Conservation (phyloP, 2,888 invertebrate genomes). For the Trachelus troglodyta region DNA sequence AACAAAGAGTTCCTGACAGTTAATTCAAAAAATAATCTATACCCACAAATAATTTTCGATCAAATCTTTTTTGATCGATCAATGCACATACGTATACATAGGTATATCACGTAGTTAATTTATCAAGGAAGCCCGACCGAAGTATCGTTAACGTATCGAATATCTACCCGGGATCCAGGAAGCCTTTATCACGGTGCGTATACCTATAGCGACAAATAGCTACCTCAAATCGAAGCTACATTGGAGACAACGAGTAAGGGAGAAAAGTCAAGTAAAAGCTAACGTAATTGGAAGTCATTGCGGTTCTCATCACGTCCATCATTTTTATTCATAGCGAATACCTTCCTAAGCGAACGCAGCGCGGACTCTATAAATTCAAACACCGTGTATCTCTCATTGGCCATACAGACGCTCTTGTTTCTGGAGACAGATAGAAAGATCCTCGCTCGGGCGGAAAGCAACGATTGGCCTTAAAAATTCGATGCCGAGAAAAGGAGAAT, state of each 20-base stretch:
- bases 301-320: neutral
- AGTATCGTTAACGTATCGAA: neutral
- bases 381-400: neutral
- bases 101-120: neutral
- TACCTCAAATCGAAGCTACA: neutral
- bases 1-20: no score
- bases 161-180: neutral
- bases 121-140: neutral
- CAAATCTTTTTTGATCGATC: no score
- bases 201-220: neutral
- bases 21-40: no score
- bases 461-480: neutral
- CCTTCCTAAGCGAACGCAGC: neutral
- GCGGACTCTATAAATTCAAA: neutral
- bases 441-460: neutral
- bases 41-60: no score
- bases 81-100: no score
- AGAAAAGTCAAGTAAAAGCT: neutral
- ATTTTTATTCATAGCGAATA: neutral
- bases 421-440: neutral
- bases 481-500: slow-evolving; percentile 9
- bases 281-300: neutral
- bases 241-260: neutral
- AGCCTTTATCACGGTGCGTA: neutral
- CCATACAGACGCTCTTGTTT: neutral